phyloP scores from a whole-genome alignment of 2,113 vertebrate species.

The Lethenteron camtschaticum region DNA sequence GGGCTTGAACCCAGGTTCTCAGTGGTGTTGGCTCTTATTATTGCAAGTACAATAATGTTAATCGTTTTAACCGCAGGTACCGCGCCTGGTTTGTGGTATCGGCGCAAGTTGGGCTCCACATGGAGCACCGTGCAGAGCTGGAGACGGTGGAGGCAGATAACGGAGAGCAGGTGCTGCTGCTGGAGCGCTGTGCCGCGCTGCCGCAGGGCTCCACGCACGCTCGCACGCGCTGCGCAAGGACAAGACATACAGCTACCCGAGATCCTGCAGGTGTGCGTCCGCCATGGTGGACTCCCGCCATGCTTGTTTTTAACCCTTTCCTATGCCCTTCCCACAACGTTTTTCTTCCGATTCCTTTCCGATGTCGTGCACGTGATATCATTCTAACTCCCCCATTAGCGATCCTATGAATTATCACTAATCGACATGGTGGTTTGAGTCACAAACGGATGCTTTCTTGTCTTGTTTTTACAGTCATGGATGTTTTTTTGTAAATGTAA shows the following conservation, averaged over 20 bases:
- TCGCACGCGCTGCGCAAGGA: conserved; percentile 60
- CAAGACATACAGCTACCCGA: conserved; percentile 72
- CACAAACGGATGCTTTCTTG: too few species aligned
- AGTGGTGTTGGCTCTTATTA: not conserved
- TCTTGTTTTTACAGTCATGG: too few species aligned
- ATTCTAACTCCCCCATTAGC: too few species aligned
- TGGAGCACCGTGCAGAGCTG: conserved; percentile 56
- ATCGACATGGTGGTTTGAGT: too few species aligned
- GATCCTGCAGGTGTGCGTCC: conserved; percentile 51
- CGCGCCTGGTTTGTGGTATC: conserved; percentile 66
- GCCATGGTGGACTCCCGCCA: too few species aligned
- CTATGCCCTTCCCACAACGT: too few species aligned
- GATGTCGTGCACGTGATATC: too few species aligned
- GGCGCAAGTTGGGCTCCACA: conserved; percentile 56
- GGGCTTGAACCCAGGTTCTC: too few species aligned
- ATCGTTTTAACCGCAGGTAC: conserved; percentile 24
- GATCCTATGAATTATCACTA: too few species aligned
- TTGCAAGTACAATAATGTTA: not conserved
- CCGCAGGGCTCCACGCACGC: conserved; percentile 38
- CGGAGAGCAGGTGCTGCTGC: conserved; percentile 43
- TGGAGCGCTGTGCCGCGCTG: conserved; percentile 76
- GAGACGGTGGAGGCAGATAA: conserved; percentile 64
- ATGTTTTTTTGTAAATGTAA: too few species aligned
- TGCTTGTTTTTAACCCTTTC: too few species aligned
- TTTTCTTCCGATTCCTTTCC: too few species aligned